Evolutionary conservation across 2,113 vertebrate species (phyloP), one percentile per base, ranked within the genome.

Genomic region (Corythaixoides concolor): DNA sequence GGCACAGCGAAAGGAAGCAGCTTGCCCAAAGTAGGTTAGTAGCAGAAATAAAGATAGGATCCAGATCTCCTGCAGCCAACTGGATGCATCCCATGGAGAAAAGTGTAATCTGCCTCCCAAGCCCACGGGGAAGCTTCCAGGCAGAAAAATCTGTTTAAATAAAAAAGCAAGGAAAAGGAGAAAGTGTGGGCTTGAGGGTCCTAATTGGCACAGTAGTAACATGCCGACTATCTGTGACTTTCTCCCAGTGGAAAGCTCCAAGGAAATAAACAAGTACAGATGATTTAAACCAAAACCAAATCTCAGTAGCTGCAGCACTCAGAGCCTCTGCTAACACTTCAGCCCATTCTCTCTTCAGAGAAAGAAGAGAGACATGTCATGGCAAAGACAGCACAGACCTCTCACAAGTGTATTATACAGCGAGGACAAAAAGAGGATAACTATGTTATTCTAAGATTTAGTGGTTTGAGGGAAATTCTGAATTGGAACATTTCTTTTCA

Each of bases 21-120:
- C 89, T 95, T 95, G 94, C 67, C 74, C 84, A 85, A 96, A 96
- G 95, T 96, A 96, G 95, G 96, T 96, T 96, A 97, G 84, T 64
- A 66, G 81, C 87, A 96, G 91, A 94, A 96, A 89, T 50, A 68
- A 93, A 94, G 87, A 92, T 11, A 92, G 62, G 69, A 88, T 96
- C 91, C 94, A 95, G 89, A 78, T 96, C 81, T 96, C 89, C 74
- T 64, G 74, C 84, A 94, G 91, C 62, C 87, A 96, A 32, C 69
- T 91, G 91, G 66, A 89, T 76, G 49, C 53, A 79, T 87, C 91
- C 91, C 74, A 45, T 41, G 47, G 53, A 91, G 74, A 89, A 93
- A 74, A 94, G 84, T 88, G 74, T 91, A 76, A 93, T 93, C 84
- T 95, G 69, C 85, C 70, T 95, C 87, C 69, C 77, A 76, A 78